Conservation (phyloP, 2,888 invertebrate genomes). For the Rhingia campestris region DNA sequence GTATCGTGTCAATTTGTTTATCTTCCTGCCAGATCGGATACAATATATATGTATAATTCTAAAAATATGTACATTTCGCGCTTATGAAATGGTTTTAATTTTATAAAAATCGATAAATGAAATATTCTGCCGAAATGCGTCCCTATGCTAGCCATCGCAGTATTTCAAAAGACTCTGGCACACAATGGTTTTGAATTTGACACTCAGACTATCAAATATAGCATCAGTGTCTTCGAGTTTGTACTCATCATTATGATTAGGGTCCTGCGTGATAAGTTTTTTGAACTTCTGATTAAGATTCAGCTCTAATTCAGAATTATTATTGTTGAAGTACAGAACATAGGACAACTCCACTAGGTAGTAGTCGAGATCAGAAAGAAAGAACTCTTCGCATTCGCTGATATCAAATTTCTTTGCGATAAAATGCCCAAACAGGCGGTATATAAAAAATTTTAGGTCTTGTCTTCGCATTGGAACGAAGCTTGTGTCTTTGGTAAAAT, state of each 20-base stretch:
- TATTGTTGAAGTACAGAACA: conserved; percentile 82
- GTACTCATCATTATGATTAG: conserved; percentile 76
- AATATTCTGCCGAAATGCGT: conserved; percentile 43
- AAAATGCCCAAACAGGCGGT: conserved; percentile 81
- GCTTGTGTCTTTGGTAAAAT: conserved; percentile 83
- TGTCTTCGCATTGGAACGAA: conserved; percentile 82
- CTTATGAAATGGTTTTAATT: conserved; percentile 72
- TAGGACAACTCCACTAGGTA: conserved; percentile 82
- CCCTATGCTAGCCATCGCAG: conserved; percentile 78
- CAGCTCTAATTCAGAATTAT: conserved; percentile 80
- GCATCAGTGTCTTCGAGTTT: conserved; percentile 81
- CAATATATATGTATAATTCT: conserved; percentile 39
- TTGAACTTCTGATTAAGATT: conserved; percentile 81
- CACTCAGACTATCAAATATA: conserved; percentile 82
- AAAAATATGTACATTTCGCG: conserved; percentile 66
- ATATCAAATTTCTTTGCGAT: conserved; percentile 80
- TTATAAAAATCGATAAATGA: conserved; percentile 71
- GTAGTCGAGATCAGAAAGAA: conserved; percentile 81
- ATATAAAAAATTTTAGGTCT: conserved; percentile 82
- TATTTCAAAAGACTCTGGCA: conserved; percentile 82
- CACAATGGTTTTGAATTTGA: conserved; percentile 82
- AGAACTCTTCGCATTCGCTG: conserved; percentile 81
- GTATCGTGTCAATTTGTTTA: conserved; percentile 19
- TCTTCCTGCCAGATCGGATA: conserved; percentile 27
- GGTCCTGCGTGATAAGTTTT: conserved; percentile 77